A percentile compares a stretch with the other conserved stretches of the same genome.
phyloP scores from a whole-genome alignment of 2,113 vertebrate species.

The Atractosteus spatula region DNA sequence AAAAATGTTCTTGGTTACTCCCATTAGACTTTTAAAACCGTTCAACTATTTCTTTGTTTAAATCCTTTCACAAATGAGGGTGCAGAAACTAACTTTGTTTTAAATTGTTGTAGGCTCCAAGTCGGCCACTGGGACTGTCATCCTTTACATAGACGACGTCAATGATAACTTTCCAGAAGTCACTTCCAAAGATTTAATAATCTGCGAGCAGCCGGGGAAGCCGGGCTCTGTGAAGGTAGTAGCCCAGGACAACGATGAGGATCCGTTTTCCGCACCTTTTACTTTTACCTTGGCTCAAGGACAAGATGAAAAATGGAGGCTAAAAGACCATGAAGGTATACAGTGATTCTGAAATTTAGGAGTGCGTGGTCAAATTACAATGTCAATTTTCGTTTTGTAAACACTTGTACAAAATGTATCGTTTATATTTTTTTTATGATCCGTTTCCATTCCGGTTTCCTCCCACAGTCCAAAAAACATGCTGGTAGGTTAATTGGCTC shows the following conservation, averaged over 20 bases:
- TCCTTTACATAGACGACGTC: constrained; percentile 66
- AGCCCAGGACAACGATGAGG: constrained; percentile 64
- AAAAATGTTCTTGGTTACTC: too few relatives aligned
- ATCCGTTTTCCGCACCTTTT: constrained; percentile 68
- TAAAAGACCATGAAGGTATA: constrained; percentile 64
- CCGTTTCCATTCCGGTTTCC: too few relatives aligned
- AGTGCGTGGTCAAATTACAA: too few relatives aligned
- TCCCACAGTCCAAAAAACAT: too few relatives aligned
- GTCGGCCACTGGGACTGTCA: constrained; percentile 76
- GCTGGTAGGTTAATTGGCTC: too few relatives aligned
- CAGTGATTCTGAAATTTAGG: not conserved
- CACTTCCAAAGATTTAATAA: not conserved
- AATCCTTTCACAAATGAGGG: not conserved
- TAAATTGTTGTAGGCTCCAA: constrained; percentile 61
- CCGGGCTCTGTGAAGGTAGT: constrained; percentile 48
- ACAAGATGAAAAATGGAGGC: constrained; percentile 58
- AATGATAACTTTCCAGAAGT: constrained; percentile 75
- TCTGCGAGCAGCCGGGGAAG: constrained; percentile 64
- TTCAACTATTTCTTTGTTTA: not conserved
- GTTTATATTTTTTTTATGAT: too few relatives aligned
- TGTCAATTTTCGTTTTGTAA: too few relatives aligned
- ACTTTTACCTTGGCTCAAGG: constrained; percentile 48
- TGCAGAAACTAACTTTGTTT: too few relatives aligned
- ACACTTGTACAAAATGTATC: too few relatives aligned
- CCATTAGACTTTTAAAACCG: too few relatives aligned